A percentile compares a stretch with the other conserved stretches of the same genome.
These are phyloP conservation scores for Oreamnos americanus DNA, from an alignment of 2,113 vertebrate genomes.

Conservation along the genomic window DNA sequence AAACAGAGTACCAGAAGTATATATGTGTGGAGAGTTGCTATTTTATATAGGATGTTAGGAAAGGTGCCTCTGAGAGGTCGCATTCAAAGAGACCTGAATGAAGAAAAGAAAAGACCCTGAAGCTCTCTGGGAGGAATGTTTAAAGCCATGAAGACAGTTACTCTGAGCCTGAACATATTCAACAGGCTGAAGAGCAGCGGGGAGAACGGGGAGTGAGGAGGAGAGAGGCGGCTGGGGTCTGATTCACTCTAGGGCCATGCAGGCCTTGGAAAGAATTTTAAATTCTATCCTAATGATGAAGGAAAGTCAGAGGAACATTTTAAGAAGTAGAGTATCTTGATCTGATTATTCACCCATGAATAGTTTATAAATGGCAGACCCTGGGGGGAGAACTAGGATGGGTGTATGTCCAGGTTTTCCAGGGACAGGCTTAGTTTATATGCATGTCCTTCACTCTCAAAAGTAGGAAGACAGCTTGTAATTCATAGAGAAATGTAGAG, in stretches of 20 bases:
- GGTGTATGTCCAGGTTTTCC: background rate
- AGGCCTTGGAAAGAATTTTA: background rate
- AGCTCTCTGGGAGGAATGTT: background rate
- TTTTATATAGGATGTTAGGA: background rate
- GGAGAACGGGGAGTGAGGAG: background rate
- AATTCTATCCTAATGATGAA: background rate
- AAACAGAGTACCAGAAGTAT: background rate
- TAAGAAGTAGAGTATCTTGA: background rate
- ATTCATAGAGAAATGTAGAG: background rate
- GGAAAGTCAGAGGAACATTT: background rate
- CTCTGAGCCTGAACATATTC: background rate
- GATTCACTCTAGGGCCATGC: background rate
- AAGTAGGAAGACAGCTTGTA: background rate
- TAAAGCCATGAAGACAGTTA: background rate
- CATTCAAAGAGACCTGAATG: background rate
- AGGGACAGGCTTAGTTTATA: background rate
- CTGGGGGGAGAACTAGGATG: background rate
- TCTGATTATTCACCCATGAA: background rate
- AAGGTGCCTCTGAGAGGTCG: background rate
- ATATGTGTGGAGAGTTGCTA: background rate
- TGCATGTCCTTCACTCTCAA: background rate
- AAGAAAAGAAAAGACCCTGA: background rate
- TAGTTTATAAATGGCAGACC: background rate
- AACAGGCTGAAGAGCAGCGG: background rate
- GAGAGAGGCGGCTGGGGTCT: fast-evolving